These are phyloP conservation scores for Dicerorhinus sumatrensis DNA, from an alignment of 2,113 vertebrate genomes.

Conservation along the genomic window DNA sequence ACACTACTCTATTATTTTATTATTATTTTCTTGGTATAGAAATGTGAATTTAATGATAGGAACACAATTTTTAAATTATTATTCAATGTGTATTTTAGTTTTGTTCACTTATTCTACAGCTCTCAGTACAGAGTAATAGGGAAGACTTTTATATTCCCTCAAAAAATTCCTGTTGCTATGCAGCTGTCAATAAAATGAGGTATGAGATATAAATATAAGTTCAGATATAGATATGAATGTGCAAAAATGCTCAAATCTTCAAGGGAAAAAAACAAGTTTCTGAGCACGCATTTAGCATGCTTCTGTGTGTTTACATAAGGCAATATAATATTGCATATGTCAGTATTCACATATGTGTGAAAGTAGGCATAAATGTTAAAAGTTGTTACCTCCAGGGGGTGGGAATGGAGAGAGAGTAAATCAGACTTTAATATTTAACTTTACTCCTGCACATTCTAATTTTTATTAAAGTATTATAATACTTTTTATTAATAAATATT, in stretches of 20 bases:
- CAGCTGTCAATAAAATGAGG: background rate
- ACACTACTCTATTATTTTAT: background rate
- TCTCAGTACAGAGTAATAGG: background rate
- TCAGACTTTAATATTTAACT: constrained; percentile 15
- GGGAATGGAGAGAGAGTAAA: background rate
- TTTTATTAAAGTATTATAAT: constrained; percentile 1
- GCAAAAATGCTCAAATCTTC: background rate
- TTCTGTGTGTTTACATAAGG: background rate
- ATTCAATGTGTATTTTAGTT: background rate
- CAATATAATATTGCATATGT: background rate
- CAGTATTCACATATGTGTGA: background rate
- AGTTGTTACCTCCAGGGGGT: background rate
- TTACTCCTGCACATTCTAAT: background rate
- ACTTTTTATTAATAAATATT: background rate
- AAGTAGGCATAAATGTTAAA: background rate
- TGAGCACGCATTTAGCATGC: background rate
- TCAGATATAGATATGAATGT: background rate
- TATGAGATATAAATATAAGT: background rate
- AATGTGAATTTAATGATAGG: background rate
- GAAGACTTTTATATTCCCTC: background rate
- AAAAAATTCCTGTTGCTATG: background rate
- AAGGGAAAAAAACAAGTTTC: background rate
- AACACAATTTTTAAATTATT: background rate
- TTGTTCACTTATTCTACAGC: background rate
- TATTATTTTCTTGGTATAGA: background rate